Evolutionary conservation across 2,113 vertebrate genomes (phyloP).

Genomic region (Chaenocephalus aceratus): DNA sequence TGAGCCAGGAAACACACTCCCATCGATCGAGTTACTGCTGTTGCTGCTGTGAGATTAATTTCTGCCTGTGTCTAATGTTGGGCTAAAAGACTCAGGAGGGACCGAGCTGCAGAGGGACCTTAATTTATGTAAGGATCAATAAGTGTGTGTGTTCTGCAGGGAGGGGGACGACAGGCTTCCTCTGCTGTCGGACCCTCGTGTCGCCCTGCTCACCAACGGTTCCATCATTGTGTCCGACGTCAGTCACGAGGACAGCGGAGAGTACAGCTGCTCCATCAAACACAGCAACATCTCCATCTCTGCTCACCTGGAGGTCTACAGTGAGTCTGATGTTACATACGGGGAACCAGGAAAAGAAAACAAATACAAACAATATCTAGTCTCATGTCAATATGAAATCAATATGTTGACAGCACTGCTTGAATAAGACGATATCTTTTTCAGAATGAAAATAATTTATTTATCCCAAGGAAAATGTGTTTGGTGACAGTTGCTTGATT

Average conservation of each 20-base stretch:
- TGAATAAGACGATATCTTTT: no score
- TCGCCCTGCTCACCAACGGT: slow-evolving; percentile 84
- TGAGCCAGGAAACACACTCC: background rate
- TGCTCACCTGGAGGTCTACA: slow-evolving; percentile 85
- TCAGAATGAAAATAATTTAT: no score
- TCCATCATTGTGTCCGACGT: slow-evolving; percentile 81
- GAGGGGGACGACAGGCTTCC: slow-evolving; percentile 53
- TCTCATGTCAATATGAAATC: no score
- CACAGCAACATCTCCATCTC: slow-evolving; percentile 81
- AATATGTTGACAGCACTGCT: no score
- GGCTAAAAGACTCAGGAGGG: background rate
- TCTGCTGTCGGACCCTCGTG: slow-evolving; percentile 79
- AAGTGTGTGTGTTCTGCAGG: slow-evolving; percentile 71
- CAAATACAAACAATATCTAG: no score
- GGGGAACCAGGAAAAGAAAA: no score
- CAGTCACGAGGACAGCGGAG: slow-evolving; percentile 74
- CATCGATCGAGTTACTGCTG: background rate
- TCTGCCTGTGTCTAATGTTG: background rate
- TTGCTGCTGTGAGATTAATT: background rate
- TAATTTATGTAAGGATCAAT: background rate
- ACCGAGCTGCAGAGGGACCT: background rate
- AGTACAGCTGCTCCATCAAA: slow-evolving; percentile 84
- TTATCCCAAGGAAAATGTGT: no score
- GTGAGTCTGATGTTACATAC: slow-evolving; percentile 73
- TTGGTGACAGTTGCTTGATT: no score